These are phyloP conservation scores for Galagoides demidoff DNA, from an alignment of 2,797 vertebrate genomes.

Conservation along the genomic window DNA sequence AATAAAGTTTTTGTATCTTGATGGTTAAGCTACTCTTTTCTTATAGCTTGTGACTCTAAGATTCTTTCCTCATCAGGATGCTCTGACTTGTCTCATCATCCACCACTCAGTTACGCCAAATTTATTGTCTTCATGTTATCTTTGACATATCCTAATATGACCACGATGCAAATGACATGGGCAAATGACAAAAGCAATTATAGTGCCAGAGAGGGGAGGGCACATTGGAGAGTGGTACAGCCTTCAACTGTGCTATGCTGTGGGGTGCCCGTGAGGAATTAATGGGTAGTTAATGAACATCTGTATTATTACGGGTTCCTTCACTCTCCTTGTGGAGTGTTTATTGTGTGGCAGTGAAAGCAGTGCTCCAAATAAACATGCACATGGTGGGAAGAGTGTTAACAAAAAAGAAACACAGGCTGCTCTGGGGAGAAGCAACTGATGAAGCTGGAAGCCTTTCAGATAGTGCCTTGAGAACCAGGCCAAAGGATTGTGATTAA, in stretches of 20 bases:
- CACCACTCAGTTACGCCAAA: not conserved
- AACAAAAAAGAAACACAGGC: not conserved
- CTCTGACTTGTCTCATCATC: not conserved
- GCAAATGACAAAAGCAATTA: not conserved
- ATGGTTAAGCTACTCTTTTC: not conserved
- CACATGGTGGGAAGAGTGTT: not conserved
- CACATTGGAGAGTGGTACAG: not conserved
- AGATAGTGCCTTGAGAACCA: not conserved
- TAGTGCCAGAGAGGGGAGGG: not conserved
- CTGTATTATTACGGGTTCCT: not conserved
- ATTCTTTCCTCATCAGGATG: not conserved
- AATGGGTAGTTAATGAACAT: not conserved
- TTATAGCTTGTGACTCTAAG: not conserved
- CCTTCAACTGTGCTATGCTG: not conserved
- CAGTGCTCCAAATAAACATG: not conserved
- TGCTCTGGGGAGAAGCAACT: not conserved
- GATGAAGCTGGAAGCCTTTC: not conserved
- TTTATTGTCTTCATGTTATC: not conserved
- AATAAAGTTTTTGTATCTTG: constrained; percentile 2
- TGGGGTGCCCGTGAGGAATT: not conserved
- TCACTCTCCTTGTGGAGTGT: not conserved
- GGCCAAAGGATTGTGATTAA: not conserved
- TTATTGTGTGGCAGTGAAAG: not conserved
- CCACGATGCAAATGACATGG: not conserved
- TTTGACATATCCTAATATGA: not conserved